Evolutionary conservation across 2,888 invertebrate genomes (phyloP).

Genomic region (Epsilonema sp.): DNA sequence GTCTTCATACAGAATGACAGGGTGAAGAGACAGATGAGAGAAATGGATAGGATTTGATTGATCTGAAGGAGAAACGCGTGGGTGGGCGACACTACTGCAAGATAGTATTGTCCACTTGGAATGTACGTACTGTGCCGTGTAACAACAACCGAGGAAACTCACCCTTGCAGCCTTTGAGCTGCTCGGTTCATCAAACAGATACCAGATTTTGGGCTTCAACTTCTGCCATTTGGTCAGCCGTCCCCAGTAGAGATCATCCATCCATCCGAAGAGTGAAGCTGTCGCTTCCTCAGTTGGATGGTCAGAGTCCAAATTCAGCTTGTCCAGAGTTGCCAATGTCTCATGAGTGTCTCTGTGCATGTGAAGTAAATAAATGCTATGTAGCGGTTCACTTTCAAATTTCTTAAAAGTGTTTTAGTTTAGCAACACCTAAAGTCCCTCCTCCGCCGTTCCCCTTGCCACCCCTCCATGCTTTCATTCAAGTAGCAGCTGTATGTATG

Average conservation of each 20-base stretch:
- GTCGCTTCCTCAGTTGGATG: slow-evolving; percentile 24
- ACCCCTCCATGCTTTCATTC: too few species aligned
- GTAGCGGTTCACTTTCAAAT: too few species aligned
- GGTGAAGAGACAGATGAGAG: too few species aligned
- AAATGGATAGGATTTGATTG: too few species aligned
- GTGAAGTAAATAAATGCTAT: too few species aligned
- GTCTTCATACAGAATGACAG: too few species aligned
- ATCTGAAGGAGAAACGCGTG: neutral
- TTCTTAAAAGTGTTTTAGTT: too few species aligned
- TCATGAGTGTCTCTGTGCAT: neutral
- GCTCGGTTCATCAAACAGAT: slow-evolving; percentile 91
- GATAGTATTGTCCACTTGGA: too few species aligned
- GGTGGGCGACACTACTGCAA: too few species aligned
- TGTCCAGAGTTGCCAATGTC: neutral
- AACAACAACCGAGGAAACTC: slow-evolving; percentile 5
- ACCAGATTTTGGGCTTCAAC: slow-evolving; percentile 88
- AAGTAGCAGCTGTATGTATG: too few species aligned
- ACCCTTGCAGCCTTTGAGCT: slow-evolving; percentile 92
- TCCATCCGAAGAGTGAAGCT: slow-evolving; percentile 33
- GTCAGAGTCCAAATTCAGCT: neutral
- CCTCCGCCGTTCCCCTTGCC: too few species aligned
- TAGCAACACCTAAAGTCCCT: too few species aligned
- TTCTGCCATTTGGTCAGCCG: slow-evolving; percentile 54
- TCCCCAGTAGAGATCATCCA: slow-evolving; percentile 25
- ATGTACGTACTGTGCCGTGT: neutral